A percentile compares a stretch with the other conserved stretches of the same genome.
phyloP scores from a whole-genome alignment of 2,113 vertebrate genomes.

The Petaurus breviceps region DNA sequence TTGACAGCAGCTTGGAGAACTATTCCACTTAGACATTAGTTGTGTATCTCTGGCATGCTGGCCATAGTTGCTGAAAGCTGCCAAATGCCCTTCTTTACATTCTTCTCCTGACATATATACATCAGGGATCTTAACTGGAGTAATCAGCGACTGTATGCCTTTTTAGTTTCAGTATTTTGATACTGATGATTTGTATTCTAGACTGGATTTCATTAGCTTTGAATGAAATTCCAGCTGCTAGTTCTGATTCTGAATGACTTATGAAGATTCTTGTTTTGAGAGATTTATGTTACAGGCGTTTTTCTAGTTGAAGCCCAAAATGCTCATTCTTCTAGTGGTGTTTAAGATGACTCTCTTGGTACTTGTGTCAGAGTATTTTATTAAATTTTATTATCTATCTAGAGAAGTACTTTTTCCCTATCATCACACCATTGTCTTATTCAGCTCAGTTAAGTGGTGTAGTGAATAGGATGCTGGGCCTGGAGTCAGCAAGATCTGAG shows the following conservation, averaged over 20 bases:
- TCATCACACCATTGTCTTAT: background rate
- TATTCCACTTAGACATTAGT: background rate
- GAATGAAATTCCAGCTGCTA: constrained; percentile 2
- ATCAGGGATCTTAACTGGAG: background rate
- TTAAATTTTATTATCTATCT: constrained; percentile 13
- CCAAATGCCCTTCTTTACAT: background rate
- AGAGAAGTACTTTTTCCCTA: background rate
- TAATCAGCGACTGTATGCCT: constrained; percentile 5
- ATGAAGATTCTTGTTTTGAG: background rate
- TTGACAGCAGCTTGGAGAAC: background rate
- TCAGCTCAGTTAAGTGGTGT: background rate
- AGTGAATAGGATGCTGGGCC: background rate
- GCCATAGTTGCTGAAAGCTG: background rate
- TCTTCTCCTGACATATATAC: background rate
- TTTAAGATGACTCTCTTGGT: constrained; percentile 15
- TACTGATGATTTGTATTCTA: constrained; percentile 9
- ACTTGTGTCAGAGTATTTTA: background rate
- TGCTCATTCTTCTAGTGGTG: background rate
- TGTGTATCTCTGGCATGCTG: background rate
- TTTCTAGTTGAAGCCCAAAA: background rate
- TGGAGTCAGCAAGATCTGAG: background rate
- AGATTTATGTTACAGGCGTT: background rate
- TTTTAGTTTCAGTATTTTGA: constrained; percentile 29
- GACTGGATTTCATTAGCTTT: constrained; percentile 1
- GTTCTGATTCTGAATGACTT: constrained; percentile 5